Evolutionary conservation across 2,797 vertebrate genomes (phyloP).

Genomic region (Stomatorhinus walkeri): DNA sequence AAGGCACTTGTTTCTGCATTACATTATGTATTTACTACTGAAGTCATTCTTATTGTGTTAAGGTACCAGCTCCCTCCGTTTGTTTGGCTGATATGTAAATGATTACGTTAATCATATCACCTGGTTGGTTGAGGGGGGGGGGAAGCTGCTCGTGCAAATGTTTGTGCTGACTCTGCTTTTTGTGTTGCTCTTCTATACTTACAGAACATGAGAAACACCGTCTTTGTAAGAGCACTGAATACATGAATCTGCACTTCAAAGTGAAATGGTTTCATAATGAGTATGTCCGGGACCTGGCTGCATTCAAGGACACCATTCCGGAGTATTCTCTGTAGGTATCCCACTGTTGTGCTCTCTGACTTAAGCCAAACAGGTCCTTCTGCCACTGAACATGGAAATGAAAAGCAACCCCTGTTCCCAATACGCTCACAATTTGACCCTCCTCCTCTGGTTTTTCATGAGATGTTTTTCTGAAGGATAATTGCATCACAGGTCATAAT

Average conservation of each 20-base stretch:
- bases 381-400: background rate
- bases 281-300: conserved; percentile 84
- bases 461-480: background rate
- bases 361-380: background rate
- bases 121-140: background rate
- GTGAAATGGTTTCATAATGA: conserved; percentile 99
- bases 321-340: conserved; percentile 94
- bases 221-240: conserved; percentile 98
- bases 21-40: background rate
- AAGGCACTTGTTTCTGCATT: background rate
- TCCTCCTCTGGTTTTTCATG: background rate
- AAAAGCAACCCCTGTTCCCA: background rate
- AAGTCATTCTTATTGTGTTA: background rate
- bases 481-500: conserved; percentile 24
- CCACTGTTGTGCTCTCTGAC: background rate
- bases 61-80: background rate
- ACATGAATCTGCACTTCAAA: conserved; percentile 99
- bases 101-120: background rate
- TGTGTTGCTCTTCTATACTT: conserved; percentile 43
- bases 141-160: background rate
- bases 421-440: background rate
- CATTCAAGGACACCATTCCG: conserved; percentile 82
- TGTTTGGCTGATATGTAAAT: background rate
- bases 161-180: conserved; percentile 20
- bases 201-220: conserved; percentile 93